Evolutionary conservation across 2,113 vertebrate species (phyloP), one percentile per base, ranked within the genome.

Genomic region (Ammodytes dubius): DNA sequence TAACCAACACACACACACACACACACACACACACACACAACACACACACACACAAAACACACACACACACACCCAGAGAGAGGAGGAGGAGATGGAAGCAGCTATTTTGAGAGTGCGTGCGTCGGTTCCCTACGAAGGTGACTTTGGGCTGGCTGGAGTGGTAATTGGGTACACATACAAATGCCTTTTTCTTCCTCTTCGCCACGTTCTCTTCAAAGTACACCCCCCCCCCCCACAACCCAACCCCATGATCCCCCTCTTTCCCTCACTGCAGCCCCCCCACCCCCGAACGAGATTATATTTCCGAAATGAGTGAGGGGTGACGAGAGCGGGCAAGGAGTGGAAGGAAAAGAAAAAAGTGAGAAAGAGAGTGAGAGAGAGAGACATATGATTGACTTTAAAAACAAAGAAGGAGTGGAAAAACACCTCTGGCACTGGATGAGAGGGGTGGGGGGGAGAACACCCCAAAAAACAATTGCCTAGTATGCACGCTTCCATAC

Each of bases 161-260:
- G 93, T 95, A 94, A 95, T 94, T 95, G 93, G 92, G 92, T 94
- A 94, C 91, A 95, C 93, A 93, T 93, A 94, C 92, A 93, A 91
- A 94, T 90, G 85, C 85, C 86, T 94, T 93, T 89, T 90, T 91
- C 89, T 92, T 84, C 60, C 86, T 91, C 88, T 83, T 76, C 87
- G 73, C 83, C 87, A 86, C 88, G 79, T 83, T 91, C 58, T 19
- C 73, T 69, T 88, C 87, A 83, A 90, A 90, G 87, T 86, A 76
- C 77, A 81, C 79, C 74, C 15, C 43, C 80, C 76, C 17, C 45
- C 65, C 45, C 66, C 60, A 43, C 63, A 72, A 4, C 53, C 68
- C 73, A 71, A 71, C 79, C n/a, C 45, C 58, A 60, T 63, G 65
- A 64, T 78, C 74, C 64, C 76, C 43, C 43, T 77, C 59, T 79